Conservation (phyloP, 1,140 invertebrate genomes). For the Eurosta solidaginis region DNA sequence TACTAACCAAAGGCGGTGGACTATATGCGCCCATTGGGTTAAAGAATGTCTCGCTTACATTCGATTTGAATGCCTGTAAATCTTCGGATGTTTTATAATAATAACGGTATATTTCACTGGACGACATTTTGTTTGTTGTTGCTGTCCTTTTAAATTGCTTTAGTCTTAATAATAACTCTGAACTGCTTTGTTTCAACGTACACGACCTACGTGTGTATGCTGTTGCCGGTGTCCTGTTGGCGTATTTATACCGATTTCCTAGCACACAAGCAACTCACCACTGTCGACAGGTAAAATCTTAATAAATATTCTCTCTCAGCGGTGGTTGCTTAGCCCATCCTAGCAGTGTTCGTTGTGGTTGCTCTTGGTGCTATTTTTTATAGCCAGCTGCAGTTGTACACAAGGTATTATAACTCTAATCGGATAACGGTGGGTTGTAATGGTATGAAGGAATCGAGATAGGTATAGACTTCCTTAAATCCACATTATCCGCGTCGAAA, state of each 20-base stretch:
- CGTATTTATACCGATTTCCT: slow-evolving; percentile 33
- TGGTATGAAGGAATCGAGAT: too few species aligned
- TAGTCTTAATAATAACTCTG: neutral
- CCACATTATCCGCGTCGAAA: too few species aligned
- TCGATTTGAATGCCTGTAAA: slow-evolving; percentile 51
- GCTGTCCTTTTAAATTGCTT: neutral
- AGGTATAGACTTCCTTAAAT: too few species aligned
- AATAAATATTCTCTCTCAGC: slow-evolving; percentile 10
- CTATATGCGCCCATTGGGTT: slow-evolving; percentile 57
- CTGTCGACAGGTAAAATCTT: slow-evolving; percentile 33
- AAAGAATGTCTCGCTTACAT: slow-evolving; percentile 46
- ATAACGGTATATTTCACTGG: slow-evolving; percentile 57
- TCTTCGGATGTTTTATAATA: slow-evolving; percentile 58
- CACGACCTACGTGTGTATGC: slow-evolving; percentile 31
- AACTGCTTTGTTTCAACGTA: neutral
- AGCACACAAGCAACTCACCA: slow-evolving; percentile 25
- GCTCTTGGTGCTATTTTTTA: too few species aligned
- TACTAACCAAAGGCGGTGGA: slow-evolving; percentile 35
- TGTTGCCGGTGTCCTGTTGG: slow-evolving; percentile 10
- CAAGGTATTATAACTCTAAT: too few species aligned
- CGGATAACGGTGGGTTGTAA: too few species aligned
- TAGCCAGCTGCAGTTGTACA: too few species aligned
- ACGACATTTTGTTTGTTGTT: slow-evolving; percentile 37
- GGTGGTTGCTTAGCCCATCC: neutral
- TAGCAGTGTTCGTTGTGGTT: neutral